Conservation (phyloP, 1,140 invertebrate genomes). For the Coptotermes formosanus region DNA sequence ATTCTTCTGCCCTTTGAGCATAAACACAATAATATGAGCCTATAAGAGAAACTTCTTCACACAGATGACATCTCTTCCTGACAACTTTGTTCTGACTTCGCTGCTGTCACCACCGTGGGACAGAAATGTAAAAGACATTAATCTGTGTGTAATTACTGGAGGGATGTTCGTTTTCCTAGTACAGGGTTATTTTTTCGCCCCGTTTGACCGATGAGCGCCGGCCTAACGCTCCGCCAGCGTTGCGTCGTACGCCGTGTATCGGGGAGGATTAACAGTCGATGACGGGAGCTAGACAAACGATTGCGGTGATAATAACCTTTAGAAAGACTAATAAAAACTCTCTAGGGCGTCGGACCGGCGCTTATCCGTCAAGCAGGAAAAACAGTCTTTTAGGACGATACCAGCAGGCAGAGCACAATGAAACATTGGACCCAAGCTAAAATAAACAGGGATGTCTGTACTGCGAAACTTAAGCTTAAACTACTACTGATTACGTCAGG, state of each 20-base stretch:
- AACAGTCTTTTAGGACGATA: not conserved
- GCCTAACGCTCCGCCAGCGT: no score
- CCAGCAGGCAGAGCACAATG: not conserved
- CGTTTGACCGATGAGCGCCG: no score
- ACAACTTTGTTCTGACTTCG: not conserved
- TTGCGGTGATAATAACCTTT: no score
- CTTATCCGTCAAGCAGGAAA: no score
- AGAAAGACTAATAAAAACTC: no score
- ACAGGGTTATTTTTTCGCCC: no score
- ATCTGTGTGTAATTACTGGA: not conserved
- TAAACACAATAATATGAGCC: not conserved
- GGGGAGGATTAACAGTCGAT: no score
- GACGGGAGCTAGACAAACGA: no score
- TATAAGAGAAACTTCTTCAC: not conserved
- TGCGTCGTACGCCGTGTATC: no score
- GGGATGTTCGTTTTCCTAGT: not conserved
- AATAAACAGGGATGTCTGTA: not conserved
- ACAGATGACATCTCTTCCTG: not conserved
- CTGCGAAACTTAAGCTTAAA: no score
- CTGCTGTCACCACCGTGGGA: not conserved
- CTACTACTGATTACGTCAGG: no score
- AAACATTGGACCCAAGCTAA: not conserved
- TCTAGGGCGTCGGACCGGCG: no score
- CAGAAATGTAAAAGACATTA: not conserved
- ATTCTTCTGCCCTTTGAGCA: not conserved